phyloP scores from a whole-genome alignment of 2,113 vertebrate species.

The Cranoglanis bouderius region DNA sequence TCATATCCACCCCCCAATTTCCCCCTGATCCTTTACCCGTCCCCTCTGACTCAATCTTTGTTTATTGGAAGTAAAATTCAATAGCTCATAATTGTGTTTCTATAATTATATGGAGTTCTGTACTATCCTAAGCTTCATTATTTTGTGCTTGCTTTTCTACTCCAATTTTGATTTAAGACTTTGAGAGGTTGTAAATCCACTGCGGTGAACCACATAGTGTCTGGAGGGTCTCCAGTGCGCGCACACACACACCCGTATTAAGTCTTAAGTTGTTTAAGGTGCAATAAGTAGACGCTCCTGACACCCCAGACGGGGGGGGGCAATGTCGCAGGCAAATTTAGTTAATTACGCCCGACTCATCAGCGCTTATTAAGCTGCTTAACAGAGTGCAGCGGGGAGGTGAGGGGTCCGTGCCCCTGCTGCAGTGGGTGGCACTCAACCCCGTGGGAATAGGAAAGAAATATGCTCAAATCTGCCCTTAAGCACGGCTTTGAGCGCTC shows the following conservation, averaged over 20 bases:
- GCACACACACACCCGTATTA: neutral
- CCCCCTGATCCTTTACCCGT: neutral
- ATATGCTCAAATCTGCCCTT: constrained; percentile 59
- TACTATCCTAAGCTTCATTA: neutral
- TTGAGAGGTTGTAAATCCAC: constrained; percentile 11
- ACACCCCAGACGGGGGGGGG: constrained; percentile 6
- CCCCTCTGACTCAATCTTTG: neutral
- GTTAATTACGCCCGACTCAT: constrained; percentile 49
- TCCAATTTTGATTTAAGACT: neutral
- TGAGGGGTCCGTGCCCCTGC: constrained; percentile 28
- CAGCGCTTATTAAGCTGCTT: constrained; percentile 44
- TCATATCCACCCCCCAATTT: too few relatives aligned
- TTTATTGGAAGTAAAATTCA: neutral
- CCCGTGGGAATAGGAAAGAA: constrained; percentile 64
- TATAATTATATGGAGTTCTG: neutral
- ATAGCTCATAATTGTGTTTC: neutral
- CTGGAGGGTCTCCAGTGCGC: constrained; percentile 24
- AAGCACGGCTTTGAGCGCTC: constrained; percentile 56
- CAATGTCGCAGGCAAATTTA: constrained; percentile 35
- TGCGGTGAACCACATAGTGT: constrained; percentile 28
- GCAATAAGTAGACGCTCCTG: constrained; percentile 33
- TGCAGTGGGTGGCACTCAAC: constrained; percentile 56
- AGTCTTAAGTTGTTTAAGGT: constrained; percentile 33
- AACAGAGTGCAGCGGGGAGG: constrained; percentile 32
- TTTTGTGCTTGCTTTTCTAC: neutral